Base-by-base conservation (phyloP, 2,113 vertebrate genomes). In the Otolemur garnettii region DNA sequence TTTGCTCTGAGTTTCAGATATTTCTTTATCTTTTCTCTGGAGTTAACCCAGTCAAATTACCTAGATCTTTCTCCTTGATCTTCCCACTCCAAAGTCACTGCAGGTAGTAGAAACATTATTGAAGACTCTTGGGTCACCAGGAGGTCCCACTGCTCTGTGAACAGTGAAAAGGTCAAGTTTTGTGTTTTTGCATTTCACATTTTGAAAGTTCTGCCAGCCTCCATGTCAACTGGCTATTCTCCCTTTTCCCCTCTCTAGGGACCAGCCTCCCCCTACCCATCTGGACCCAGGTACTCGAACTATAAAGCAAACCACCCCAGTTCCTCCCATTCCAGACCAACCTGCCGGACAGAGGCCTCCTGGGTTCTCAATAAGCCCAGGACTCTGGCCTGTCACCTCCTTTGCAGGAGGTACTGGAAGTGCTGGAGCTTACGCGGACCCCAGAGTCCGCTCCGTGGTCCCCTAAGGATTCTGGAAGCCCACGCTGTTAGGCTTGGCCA, bases 361-460 rank as follows among this genome's bases (percentile, higher is more conserved):
- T 42, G 26, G 3, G 18, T 69, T 38, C 35, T 79, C 22, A 24
- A 82, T 53, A 71, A 62, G 45, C 69, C 18, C 59, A 57, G 80
- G 19, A 30, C 5, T 17, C 74, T 71, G 13, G 1, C 68, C 9
- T n/a, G 22, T n/a, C 6, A n/a, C 0, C 57, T 0, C 33, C 12
- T 74, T 4, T 0, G 24, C 15, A 92, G 55, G 50, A 64, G 18
- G 69, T 0, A 0, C 21, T 64, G 45, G 50, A 62, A 14, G 75
- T 0, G 0, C 21, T 30, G 57, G 12, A 80, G 28, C 30, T 64
- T 83, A 57, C 0, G 0, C 0, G 30, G 62, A 26, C 7, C n/a
- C 64, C 42, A 35, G 74, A 30, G 10, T 7, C 42, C 17, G 50
- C 14, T 33, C 55, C 26, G 13, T 0, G 3, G 22, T 35, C 30